Evolutionary conservation across 2,888 invertebrate genomes (phyloP), one percentile per base, ranked within the genome.

Genomic region (Drosophila anomelani): DNA sequence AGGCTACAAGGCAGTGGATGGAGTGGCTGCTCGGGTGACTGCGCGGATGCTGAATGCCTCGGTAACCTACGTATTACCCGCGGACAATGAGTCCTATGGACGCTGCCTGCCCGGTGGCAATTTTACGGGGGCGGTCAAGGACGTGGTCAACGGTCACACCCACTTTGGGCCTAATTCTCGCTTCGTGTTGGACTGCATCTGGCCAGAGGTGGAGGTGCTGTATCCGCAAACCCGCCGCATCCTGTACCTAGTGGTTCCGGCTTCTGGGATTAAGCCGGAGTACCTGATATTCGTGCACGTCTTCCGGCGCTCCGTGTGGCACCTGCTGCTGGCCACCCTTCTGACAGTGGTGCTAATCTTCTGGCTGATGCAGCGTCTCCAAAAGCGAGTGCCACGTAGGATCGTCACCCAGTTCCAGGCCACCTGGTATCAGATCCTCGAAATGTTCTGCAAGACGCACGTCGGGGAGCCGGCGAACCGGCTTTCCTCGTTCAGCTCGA

Each of bases 111-210:
- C 62, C 0, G 86, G 88, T 72, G 90, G 88, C 4, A 81, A 76
- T 6, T 84, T 85, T 4, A 85, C 82, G 0, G 92, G 92, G 0
- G 85, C 80, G 1, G 75, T 91, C 0, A 73, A 62, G 5, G 85
- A 91, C 26, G 62, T 92, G 3, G 64, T 77, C 1, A 57, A 62
- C 2, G 88, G 86, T 0, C 34, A 63, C 0, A 83, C 91, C 0
- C 83, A 92, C 32, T 76, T 92, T 23, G 85, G 70, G 4, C 83
- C 91, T 5, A 92, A 92, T 56, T 56, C 80, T 0, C 90, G 92
- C 9, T 91, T 85, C 44, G 77, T 89, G 0, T 39, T 90, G 10
- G 79, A 80, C 12, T 78, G 82, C 29, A 71, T 83, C 1, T 67
- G 63, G 26, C 77, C 69, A 0, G 58, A 69, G 12, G 78, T 89